These are phyloP conservation scores for Menura novaehollandiae DNA, from an alignment of 2,113 vertebrate species.

Conservation along the genomic window DNA sequence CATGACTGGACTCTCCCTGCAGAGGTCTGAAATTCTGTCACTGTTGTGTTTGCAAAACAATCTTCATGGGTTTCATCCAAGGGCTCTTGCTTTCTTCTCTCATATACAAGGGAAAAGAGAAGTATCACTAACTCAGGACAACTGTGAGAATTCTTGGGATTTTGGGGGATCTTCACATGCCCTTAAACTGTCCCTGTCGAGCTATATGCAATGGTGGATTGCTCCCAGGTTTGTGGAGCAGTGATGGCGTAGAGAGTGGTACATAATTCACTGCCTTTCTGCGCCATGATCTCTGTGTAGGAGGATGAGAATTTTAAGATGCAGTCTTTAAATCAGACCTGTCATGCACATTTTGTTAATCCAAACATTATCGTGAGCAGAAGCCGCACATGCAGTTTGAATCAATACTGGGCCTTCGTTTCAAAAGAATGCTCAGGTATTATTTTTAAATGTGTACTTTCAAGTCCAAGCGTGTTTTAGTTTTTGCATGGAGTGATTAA, in stretches of 20 bases:
- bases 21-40: background rate
- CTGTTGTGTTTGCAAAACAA: background rate
- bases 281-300: background rate
- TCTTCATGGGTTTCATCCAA: background rate
- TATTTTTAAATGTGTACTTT: background rate
- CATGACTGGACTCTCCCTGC: rapidly evolving
- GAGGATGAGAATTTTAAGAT: background rate
- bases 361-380: background rate
- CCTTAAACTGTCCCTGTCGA: background rate
- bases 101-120: rapidly evolving
- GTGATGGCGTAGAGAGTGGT: background rate
- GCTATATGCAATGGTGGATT: rapidly evolving
- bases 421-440: background rate
- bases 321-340: background rate
- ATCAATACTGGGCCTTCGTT: background rate
- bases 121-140: rapidly evolving
- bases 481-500: background rate
- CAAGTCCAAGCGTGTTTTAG: background rate
- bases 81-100: background rate
- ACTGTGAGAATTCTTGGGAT: background rate
- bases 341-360: background rate
- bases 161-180: background rate
- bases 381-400: background rate
- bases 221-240: background rate
- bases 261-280: background rate